These are phyloP conservation scores for Altica lythri DNA, from an alignment of 2,888 invertebrate species.

Conservation along the genomic window DNA sequence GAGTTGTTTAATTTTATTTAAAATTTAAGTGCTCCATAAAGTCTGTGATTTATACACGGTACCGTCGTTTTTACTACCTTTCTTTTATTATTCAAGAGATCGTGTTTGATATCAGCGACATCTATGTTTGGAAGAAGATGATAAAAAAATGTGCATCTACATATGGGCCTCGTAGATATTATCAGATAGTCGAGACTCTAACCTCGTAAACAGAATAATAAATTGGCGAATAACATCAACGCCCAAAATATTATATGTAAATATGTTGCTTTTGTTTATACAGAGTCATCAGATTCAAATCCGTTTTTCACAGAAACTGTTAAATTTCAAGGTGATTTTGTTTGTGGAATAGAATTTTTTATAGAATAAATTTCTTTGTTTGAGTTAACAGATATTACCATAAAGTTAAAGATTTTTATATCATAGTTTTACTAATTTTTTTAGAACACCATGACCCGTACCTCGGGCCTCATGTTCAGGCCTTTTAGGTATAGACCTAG, in stretches of 20 bases:
- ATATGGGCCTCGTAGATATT: slow-evolving; percentile 13
- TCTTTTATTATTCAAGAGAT: slow-evolving; percentile 10
- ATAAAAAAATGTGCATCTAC: slow-evolving; percentile 17
- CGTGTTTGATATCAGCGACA: slow-evolving; percentile 19
- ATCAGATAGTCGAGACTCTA: slow-evolving; percentile 8
- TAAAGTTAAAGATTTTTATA: no score
- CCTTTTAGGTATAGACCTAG: no score
- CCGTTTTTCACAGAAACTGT: no score
- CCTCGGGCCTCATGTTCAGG: no score
- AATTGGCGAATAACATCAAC: slow-evolving; percentile 20
- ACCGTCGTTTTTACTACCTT: slow-evolving; percentile 11
- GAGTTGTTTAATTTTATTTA: no score
- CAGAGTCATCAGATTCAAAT: neutral
- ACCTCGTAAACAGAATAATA: slow-evolving; percentile 17
- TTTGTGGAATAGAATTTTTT: no score
- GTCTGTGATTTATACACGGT: slow-evolving; percentile 7
- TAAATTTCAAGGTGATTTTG: no score
- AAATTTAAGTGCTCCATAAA: slow-evolving; percentile 8
- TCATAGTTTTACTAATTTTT: no score
- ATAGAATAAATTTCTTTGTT: no score
- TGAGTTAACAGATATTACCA: no score
- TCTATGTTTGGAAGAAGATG: slow-evolving; percentile 14
- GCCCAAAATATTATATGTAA: neutral
- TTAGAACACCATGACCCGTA: no score
- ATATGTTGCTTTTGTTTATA: neutral